Evolutionary conservation across 2,888 invertebrate species (phyloP).

Genomic region (Eilema depressum): DNA sequence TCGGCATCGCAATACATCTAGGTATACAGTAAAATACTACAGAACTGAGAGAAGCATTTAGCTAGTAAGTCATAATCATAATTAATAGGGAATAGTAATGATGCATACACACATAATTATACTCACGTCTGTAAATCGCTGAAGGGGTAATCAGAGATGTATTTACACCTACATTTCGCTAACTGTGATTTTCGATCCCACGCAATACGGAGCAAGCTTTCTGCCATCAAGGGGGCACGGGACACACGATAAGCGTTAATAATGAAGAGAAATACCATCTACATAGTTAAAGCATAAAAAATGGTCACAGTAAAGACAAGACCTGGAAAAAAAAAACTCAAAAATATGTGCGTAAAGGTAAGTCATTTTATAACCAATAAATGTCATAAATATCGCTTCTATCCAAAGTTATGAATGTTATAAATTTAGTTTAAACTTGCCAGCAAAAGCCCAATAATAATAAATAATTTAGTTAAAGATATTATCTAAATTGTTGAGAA

Average conservation of each 20-base stretch:
- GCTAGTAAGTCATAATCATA: neutral
- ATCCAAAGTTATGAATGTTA: conserved; percentile 28
- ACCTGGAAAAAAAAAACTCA: too few relatives aligned
- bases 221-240: too few relatives aligned
- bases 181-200: too few relatives aligned
- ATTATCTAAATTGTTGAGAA: conserved; percentile 44
- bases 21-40: neutral
- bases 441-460: conserved; percentile 26
- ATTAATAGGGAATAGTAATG: neutral
- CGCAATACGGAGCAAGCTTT: too few relatives aligned
- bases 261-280: neutral
- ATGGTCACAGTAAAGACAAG: too few relatives aligned
- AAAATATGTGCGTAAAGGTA: too few relatives aligned
- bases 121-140: too few relatives aligned
- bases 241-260: neutral
- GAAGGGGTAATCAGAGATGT: too few relatives aligned
- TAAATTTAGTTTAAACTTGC: conserved; percentile 19
- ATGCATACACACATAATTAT: too few relatives aligned
- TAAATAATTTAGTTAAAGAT: conserved; percentile 30
- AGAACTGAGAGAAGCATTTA: neutral
- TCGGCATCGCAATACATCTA: neutral
- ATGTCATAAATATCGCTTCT: conserved; percentile 2
- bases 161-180: too few relatives aligned
- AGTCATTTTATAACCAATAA: neutral
- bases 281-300: too few relatives aligned